These are phyloP conservation scores for Temnothorax ravouxi DNA, from an alignment of 2,888 invertebrate genomes.

Conservation along the genomic window DNA sequence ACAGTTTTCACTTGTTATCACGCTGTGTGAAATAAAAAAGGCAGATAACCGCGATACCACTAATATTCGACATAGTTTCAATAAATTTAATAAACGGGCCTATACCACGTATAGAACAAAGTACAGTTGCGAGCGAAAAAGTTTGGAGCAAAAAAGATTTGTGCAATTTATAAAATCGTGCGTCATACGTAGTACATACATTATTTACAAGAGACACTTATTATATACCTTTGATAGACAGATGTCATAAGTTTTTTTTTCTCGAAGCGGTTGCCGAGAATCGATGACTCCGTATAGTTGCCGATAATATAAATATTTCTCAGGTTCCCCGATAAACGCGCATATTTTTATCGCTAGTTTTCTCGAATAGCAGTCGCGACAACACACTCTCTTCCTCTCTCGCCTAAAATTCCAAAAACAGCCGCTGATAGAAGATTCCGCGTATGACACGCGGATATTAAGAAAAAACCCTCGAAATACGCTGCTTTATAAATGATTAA, in stretches of 20 bases:
- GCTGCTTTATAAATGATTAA: constrained; percentile 48
- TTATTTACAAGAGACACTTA: background rate
- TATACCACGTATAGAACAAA: background rate
- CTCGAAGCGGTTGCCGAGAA: background rate
- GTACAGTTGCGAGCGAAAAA: background rate
- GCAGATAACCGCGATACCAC: constrained; percentile 16
- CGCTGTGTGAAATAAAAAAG: background rate
- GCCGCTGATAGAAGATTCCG: constrained; percentile 18
- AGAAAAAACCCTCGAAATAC: constrained; percentile 25
- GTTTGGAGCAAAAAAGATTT: too few species aligned
- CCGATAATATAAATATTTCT: constrained; percentile 9
- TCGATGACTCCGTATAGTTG: background rate
- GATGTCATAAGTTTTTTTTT: background rate
- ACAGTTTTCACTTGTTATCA: background rate
- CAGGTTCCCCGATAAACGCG: background rate
- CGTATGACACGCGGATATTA: constrained; percentile 42
- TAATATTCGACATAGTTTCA: constrained; percentile 18
- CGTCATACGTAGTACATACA: background rate
- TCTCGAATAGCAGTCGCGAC: background rate
- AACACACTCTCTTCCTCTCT: background rate
- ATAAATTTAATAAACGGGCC: constrained; percentile 17
- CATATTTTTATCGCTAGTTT: background rate
- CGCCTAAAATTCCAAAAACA: background rate
- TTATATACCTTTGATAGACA: background rate
- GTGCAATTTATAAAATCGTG: background rate